Percentiles rank a stretch among this genome's conserved stretches.
Evolutionary conservation across 2,113 vertebrate genomes (phyloP).

Genomic region (Entelurus aequoreus): DNA sequence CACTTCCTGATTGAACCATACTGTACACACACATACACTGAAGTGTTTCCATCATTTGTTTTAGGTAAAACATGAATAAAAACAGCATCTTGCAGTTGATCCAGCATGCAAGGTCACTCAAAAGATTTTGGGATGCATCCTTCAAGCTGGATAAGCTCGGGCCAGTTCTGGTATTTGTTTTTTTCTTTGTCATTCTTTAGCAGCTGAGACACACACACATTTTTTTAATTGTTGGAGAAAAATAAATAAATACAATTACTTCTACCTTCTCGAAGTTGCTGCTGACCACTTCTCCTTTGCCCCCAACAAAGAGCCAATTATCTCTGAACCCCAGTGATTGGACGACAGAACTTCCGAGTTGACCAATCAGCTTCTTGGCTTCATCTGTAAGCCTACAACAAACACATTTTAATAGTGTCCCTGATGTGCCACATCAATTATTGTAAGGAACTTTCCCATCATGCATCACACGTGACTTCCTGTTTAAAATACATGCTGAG

Average conservation of each 20-base stretch:
- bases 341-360: constrained; percentile 79
- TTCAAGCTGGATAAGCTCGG: constrained; percentile 83
- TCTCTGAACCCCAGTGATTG: constrained; percentile 79
- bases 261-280: constrained; percentile 84
- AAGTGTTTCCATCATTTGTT: too few species aligned
- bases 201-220: constrained; percentile 64
- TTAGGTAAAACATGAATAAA: too few species aligned
- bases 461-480: not conserved
- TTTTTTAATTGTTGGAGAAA: not conserved
- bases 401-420: not conserved
- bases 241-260: too few species aligned
- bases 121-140: constrained; percentile 84
- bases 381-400: constrained; percentile 79
- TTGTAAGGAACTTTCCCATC: too few species aligned
- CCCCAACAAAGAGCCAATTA: constrained; percentile 91
- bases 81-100: too few species aligned
- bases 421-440: too few species aligned
- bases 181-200: constrained; percentile 77
- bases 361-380: constrained; percentile 74
- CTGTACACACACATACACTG: too few species aligned
- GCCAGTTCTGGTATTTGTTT: constrained; percentile 88
- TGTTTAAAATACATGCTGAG: not conserved
- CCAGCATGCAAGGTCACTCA: constrained; percentile 45
- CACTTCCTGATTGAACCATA: too few species aligned
- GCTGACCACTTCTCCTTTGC: constrained; percentile 75